Evolutionary conservation across 1,140 invertebrate species (phyloP), one percentile per base, ranked within the genome.

Genomic region (Trichoplusia ni): DNA sequence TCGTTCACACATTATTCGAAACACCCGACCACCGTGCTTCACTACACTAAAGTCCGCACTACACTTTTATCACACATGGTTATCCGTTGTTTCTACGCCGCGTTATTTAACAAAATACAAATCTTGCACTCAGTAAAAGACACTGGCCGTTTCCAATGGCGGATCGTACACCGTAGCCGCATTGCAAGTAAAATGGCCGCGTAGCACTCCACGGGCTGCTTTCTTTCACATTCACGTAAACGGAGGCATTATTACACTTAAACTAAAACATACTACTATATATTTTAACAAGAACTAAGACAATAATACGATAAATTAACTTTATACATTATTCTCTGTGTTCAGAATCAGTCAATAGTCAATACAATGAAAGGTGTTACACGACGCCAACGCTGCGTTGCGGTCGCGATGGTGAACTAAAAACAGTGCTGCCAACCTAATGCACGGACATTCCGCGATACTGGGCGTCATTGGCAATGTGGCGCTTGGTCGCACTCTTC

Each of bases 171-270:
- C 92, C 91, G 92, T 92, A 93, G 92, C 92, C 92, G 93, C 93
- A 93, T 93, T 91, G 92, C 90, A 92, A 92, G 92, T 93, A 93
- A 93, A 93, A 93, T 93, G 93, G 93, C 93, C 92, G 93, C 92
- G 91, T 89, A 90, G 84, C 91, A 91, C 89, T 88, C 77, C 81
- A 86, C 82, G 73, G 84, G 87, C 88, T 84, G 87, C 83, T 73
- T 88, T 86, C 67, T 86, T 85, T 86, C 84, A 89, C 86, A 74
- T 87, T 84, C 85, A 87, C 85, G 88, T 89, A 84, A 89, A 90
- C 74, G 84, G 85, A 80, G 81, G 77, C 86, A 90, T 89, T 74
- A 83, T 90, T 90, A 73, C 86, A 87, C 87, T 89, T 83, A 86
- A 79, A 83, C 88, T 86, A 87, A 83, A 69, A 86, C 89, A 89